These are phyloP conservation scores for Stichopus horrens DNA, from an alignment of 53 echinoderm and acorn worm genomes.

Conservation along the genomic window DNA sequence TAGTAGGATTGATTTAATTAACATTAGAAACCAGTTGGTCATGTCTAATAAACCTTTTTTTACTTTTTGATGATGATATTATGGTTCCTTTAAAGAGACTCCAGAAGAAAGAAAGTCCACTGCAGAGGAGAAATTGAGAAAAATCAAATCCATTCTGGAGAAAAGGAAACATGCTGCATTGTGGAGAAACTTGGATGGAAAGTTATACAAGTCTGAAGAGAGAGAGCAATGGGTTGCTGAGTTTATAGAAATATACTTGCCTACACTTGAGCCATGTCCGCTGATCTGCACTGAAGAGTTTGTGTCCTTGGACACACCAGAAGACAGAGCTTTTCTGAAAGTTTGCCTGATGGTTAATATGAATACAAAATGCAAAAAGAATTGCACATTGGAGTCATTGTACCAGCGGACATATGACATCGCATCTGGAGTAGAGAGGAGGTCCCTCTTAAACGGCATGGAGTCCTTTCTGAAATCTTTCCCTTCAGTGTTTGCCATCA, in stretches of 20 bases:
- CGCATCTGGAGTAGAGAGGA: not conserved
- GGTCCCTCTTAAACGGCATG: too few species aligned
- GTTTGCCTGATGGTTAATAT: not conserved
- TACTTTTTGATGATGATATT: not conserved
- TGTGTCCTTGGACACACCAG: slow-evolving; percentile 11
- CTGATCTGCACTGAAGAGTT: slow-evolving; percentile 20
- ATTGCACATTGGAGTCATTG: not conserved
- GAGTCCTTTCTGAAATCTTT: not conserved
- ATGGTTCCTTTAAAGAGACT: not conserved
- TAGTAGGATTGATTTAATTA: too few species aligned
- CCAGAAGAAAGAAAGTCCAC: slow-evolving; percentile 9
- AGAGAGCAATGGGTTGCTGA: not conserved
- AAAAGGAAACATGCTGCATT: not conserved
- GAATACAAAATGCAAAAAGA: not conserved
- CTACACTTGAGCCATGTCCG: not conserved
- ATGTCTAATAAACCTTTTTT: too few species aligned
- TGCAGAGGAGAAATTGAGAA: not conserved
- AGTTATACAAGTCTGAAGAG: not conserved
- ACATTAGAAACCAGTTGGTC: too few species aligned
- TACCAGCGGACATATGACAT: not conserved
- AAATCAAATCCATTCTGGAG: not conserved
- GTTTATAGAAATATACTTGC: not conserved
- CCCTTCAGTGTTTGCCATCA: not conserved
- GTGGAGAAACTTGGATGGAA: slow-evolving; percentile 9
- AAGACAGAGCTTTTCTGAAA: slow-evolving; percentile 5